Base-by-base conservation (phyloP, 2,888 invertebrate genomes). In the Ectemnius continuus region DNA sequence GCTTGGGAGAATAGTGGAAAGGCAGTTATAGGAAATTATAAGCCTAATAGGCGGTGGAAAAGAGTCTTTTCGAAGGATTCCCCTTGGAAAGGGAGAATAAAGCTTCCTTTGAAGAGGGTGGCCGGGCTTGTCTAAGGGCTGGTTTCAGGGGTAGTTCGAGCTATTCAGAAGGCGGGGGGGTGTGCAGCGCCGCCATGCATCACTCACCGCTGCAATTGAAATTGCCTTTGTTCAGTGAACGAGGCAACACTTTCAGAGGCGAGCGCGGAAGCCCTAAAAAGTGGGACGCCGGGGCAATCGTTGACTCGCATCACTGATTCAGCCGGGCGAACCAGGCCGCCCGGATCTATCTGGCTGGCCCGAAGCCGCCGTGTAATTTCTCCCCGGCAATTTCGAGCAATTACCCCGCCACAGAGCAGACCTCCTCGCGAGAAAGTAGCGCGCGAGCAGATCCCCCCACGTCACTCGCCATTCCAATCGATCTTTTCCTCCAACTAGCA, bases 381-480 rank as follows among this genome's bases (percentile, higher is more conserved):
- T 70, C 23, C 59, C 46, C 36, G 36, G 60, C 62, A 69, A 73
- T 78, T 76, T 73, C 63, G 57, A 20, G 78, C 73, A 73, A 73
- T 76, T 76, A 71, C 71, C 59, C 11, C n/a, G 8, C 13, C 14
- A 56, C 52, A 67, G n/a, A 28, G 65, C 67, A 57, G 45, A 52
- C 46, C 62, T 23, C 61, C 61, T 36, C 45, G 56, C 63, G 6
- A 20, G 65, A 36, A 63, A 59, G 59, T 52, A 73, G 13, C 67
- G 16, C 56, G 63, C 45, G 45, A 23, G 69, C 69, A 69, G 52
- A 75, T 71, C 70, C 8, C 28, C 5, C 69, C 36, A 46, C 59
- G 61, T 61, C 52, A 48, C 66, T 61, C 45, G 73, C 61, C 66
- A 52, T 73, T 71, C 58, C 70, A 76, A 80, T 80, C 66, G 79